phyloP scores from a whole-genome alignment of 2,888 invertebrate genomes.

The Drosophila antonietae region DNA sequence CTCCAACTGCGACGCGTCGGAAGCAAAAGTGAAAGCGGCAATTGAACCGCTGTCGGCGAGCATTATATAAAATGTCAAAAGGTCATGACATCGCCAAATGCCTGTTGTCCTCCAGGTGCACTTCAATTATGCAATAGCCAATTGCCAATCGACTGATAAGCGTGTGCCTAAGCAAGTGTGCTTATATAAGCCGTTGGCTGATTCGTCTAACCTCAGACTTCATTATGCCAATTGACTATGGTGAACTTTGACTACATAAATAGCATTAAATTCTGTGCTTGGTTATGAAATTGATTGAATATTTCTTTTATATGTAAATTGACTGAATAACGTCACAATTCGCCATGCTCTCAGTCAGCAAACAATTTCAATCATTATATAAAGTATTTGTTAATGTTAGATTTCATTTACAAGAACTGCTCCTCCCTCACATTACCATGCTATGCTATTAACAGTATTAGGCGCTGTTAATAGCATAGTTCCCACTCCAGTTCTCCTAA shows the following conservation, averaged over 20 bases:
- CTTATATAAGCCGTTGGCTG: background rate
- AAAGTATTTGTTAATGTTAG: no score
- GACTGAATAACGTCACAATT: no score
- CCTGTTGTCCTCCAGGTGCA: constrained; percentile 37
- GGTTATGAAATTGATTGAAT: rapidly evolving
- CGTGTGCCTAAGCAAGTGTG: background rate
- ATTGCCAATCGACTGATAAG: background rate
- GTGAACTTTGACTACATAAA: background rate
- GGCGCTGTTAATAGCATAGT: no score
- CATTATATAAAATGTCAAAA: constrained; percentile 67
- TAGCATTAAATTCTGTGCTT: background rate
- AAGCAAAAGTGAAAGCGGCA: constrained; percentile 63
- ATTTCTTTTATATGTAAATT: background rate
- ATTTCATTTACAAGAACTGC: no score
- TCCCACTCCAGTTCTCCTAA: no score
- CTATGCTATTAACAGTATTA: no score
- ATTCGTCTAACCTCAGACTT: background rate
- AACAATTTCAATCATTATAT: no score
- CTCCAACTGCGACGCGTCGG: constrained; percentile 22
- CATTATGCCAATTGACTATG: background rate
- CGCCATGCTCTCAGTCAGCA: no score
- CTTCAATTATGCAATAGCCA: constrained; percentile 27
- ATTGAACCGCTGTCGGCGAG: constrained; percentile 27
- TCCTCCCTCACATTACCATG: no score
- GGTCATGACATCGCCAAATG: constrained; percentile 50